These are phyloP conservation scores for Collichthys lucidus DNA, from an alignment of 2,113 vertebrate genomes.

Conservation along the genomic window DNA sequence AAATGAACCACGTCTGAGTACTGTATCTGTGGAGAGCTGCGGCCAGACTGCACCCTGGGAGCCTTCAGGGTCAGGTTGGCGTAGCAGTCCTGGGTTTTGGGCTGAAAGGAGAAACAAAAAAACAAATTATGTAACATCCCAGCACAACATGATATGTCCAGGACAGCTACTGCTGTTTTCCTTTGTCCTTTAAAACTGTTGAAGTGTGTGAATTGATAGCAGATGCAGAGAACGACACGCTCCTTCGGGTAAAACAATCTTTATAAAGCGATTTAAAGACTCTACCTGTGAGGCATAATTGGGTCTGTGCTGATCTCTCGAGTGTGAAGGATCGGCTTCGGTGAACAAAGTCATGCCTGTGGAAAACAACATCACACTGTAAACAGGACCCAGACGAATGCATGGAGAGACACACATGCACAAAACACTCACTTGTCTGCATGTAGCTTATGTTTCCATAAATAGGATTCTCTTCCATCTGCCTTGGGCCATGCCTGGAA, in stretches of 20 bases:
- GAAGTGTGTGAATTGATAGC: not conserved
- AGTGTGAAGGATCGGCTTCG: conserved; percentile 37
- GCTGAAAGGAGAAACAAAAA: conserved; percentile 40
- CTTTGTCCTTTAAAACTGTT: not conserved
- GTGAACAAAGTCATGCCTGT: conserved; percentile 18
- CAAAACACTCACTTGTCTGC: conserved; percentile 56
- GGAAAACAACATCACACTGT: conserved; percentile 20
- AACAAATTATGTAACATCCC: not conserved
- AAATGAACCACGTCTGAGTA: conserved; percentile 68
- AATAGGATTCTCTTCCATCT: conserved; percentile 85
- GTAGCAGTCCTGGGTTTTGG: conserved; percentile 76
- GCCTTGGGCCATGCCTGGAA: conserved; percentile 59
- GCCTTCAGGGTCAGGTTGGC: conserved; percentile 82
- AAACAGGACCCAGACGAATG: conserved; percentile 1
- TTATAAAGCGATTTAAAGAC: not conserved
- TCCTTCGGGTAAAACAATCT: not conserved
- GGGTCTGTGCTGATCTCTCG: conserved; percentile 40
- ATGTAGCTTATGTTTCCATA: conserved; percentile 81
- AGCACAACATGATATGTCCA: not conserved
- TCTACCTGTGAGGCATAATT: conserved; percentile 56
- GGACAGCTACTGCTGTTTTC: no score
- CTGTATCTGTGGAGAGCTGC: conserved; percentile 68
- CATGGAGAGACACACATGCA: not conserved
- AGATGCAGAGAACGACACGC: not conserved
- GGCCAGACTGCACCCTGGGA: conserved; percentile 62